These are phyloP conservation scores for Drosophila prostipennis DNA, from an alignment of 2,888 invertebrate genomes.

Conservation along the genomic window DNA sequence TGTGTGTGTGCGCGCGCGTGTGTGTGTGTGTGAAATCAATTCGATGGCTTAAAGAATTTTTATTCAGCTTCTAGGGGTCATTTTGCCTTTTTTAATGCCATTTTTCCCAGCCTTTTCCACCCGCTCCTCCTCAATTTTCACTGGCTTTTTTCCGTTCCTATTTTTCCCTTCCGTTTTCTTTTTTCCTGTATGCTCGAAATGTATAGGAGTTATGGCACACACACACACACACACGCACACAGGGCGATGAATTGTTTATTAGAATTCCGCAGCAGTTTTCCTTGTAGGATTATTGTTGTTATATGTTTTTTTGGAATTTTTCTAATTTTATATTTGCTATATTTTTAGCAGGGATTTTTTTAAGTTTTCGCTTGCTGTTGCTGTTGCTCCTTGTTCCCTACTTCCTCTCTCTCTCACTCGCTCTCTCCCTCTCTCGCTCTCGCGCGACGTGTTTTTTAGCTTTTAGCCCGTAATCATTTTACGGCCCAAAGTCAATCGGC, in stretches of 20 bases:
- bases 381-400: conserved; percentile 29
- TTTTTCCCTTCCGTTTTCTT: background rate
- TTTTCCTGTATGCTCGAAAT: conserved; percentile 23
- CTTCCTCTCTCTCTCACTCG: conserved; percentile 18
- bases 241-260: conserved; percentile 1
- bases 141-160: conserved; percentile 3
- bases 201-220: conserved; percentile 35
- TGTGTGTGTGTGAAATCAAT: conserved; percentile 22
- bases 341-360: conserved; percentile 20
- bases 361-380: conserved; percentile 39
- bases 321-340: conserved; percentile 3
- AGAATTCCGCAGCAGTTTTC: conserved; percentile 11
- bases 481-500: conserved; percentile 76
- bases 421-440: conserved; percentile 21
- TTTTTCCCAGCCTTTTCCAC: conserved; percentile 5
- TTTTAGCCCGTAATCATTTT: conserved; percentile 74
- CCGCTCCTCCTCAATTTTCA: conserved; percentile 22
- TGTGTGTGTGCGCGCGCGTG: conserved; percentile 17
- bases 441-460: conserved; percentile 39
- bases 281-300: conserved; percentile 2
- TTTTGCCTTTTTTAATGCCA: conserved; percentile 11
- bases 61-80: conserved; percentile 25
- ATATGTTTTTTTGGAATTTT: background rate
- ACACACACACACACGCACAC: conserved; percentile 27
- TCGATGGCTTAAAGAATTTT: conserved; percentile 2